Percentiles rank a stretch among this genome's conserved stretches.
These are phyloP conservation scores for Coregonus sp. DNA, from an alignment of 2,797 vertebrate genomes.

Conservation along the genomic window DNA sequence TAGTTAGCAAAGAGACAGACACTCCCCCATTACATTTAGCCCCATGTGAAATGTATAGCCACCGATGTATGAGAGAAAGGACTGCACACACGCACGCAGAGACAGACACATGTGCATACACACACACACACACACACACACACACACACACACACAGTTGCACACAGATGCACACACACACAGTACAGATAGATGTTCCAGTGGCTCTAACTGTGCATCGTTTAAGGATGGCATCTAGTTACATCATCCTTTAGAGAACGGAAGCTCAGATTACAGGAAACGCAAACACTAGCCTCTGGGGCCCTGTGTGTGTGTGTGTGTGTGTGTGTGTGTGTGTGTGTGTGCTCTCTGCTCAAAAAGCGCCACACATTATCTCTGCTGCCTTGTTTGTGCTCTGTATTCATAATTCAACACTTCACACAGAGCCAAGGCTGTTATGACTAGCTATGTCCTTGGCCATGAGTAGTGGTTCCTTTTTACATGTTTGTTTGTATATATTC, in stretches of 20 bases:
- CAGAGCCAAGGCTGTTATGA: constrained; percentile 58
- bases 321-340: constrained; percentile 36
- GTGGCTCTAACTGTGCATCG: constrained; percentile 50
- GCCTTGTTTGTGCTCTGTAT: constrained; percentile 64
- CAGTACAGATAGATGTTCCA: constrained; percentile 12
- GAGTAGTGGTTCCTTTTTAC: constrained; percentile 7
- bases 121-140: constrained; percentile 4
- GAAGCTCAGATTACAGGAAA: constrained; percentile 83
- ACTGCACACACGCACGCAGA: constrained; percentile 38
- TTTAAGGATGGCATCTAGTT: constrained; percentile 75
- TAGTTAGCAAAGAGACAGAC: constrained; percentile 20
- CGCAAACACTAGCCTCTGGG: constrained; percentile 75
- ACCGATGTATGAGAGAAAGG: constrained; percentile 14
- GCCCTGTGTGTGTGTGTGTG: constrained; percentile 20
- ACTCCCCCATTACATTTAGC: constrained; percentile 45
- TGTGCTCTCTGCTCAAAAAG: constrained; percentile 57
- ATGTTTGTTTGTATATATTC: neutral
- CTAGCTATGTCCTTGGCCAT: constrained; percentile 41
- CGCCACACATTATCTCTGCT: constrained; percentile 54
- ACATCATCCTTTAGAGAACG: constrained; percentile 79
- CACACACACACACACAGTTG: neutral
- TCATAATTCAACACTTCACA: constrained; percentile 67
- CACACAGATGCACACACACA: neutral
- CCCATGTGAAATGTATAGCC: constrained; percentile 34
- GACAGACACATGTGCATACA: neutral